phyloP scores from a whole-genome alignment of 2,888 invertebrate genomes.

The Maniola hyperantus region DNA sequence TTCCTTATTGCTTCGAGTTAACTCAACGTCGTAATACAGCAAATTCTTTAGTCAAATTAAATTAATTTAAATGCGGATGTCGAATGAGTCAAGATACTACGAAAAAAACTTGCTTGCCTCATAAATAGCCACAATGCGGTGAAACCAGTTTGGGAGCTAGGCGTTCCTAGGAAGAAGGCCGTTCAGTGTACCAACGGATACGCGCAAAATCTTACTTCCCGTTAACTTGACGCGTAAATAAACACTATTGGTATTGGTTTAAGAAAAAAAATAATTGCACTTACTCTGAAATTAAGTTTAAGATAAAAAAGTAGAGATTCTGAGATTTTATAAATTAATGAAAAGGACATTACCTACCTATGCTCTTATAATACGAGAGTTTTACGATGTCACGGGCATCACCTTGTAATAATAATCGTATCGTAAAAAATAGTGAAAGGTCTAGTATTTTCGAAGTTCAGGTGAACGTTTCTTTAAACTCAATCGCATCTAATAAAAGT shows the following conservation, averaged over 20 bases:
- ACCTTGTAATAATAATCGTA: background rate
- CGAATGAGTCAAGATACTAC: conserved; percentile 34
- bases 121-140: conserved; percentile 32
- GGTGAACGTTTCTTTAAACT: background rate
- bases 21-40: background rate
- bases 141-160: conserved; percentile 36
- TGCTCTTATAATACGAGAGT: too few relatives aligned
- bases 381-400: too few relatives aligned
- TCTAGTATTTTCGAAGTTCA: background rate
- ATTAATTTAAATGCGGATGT: conserved; percentile 36
- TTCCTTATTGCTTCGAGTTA: too few relatives aligned
- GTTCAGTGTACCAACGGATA: conserved; percentile 14
- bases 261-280: background rate
- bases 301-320: background rate
- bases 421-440: background rate
- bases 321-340: background rate
- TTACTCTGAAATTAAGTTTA: background rate
- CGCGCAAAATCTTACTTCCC: conserved; percentile 12
- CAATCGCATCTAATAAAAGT: conserved; percentile 2
- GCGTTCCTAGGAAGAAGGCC: conserved; percentile 38
- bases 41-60: conserved; percentile 20
- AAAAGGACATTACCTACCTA: too few relatives aligned
- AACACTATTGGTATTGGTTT: background rate
- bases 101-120: conserved; percentile 40
- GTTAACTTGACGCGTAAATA: conserved; percentile 12